Conservation (phyloP, 2,888 invertebrate species). For the Cotesia congregata region DNA sequence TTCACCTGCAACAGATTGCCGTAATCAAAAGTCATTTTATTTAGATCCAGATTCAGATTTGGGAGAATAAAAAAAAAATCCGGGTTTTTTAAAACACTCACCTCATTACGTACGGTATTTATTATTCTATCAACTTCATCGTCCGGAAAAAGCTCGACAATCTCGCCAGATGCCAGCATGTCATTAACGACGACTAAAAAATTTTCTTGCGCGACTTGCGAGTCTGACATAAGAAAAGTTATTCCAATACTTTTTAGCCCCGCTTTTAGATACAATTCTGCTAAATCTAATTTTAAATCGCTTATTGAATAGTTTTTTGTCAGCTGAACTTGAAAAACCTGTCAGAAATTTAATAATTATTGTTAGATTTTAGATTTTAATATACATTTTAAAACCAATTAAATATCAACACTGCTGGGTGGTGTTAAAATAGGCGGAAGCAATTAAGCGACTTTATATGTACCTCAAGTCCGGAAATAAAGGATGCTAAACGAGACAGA, state of each 20-base stretch:
- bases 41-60: not conserved
- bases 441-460: constrained; percentile 26
- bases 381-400: not conserved
- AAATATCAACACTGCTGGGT: constrained; percentile 3
- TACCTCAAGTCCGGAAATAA: constrained; percentile 87
- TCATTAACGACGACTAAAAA: constrained; percentile 95
- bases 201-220: constrained; percentile 91
- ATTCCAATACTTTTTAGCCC: constrained; percentile 88
- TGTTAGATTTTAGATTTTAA: not conserved
- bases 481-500: constrained; percentile 88
- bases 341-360: constrained; percentile 3
- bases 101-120: constrained; percentile 81
- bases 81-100: constrained; percentile 57
- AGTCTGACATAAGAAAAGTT: constrained; percentile 94
- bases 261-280: constrained; percentile 86
- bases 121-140: constrained; percentile 93
- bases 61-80: not conserved
- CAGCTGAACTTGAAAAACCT: constrained; percentile 92
- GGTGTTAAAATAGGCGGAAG: constrained; percentile 9
- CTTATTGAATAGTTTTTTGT: constrained; percentile 87
- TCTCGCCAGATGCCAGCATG: constrained; percentile 93
- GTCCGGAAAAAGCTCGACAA: constrained; percentile 90
- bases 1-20: constrained; percentile 74
- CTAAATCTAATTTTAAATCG: constrained; percentile 83
- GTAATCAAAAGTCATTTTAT: constrained; percentile 19